A percentile compares a stretch with the other conserved stretches of the same genome.
Evolutionary conservation across 2,113 vertebrate species (phyloP).

Genomic region (Melanerpes formicivorus): DNA sequence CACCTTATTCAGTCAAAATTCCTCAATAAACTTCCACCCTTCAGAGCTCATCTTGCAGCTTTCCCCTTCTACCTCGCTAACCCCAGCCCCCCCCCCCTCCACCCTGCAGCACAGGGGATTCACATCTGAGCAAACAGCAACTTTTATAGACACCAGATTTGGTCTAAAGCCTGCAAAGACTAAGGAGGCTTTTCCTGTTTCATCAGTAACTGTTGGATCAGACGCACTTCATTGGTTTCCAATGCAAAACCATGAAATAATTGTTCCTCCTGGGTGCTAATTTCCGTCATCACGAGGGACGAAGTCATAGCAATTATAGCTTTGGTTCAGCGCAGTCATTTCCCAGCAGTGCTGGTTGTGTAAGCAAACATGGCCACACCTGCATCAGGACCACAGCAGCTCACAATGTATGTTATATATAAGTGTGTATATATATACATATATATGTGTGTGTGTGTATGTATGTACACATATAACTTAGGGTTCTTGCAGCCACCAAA

Average conservation of each 20-base stretch:
- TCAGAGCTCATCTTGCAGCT: not conserved
- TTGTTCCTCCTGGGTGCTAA: not conserved
- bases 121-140: not conserved
- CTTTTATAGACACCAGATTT: not conserved
- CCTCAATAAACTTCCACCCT: not conserved
- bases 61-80: not conserved
- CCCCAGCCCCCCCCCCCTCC: not conserved
- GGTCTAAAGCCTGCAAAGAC: not conserved
- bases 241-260: not conserved
- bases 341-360: not conserved
- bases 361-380: not conserved
- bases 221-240: not conserved
- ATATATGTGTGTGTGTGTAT: too few species aligned
- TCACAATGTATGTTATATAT: not conserved
- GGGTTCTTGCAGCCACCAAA: not conserved
- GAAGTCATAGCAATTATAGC: not conserved
- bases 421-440: not conserved
- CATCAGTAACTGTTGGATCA: not conserved
- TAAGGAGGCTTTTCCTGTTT: not conserved
- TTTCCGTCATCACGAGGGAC: not conserved
- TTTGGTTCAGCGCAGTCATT: not conserved
- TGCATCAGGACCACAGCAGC: not conserved
- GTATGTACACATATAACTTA: not conserved
- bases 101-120: not conserved
- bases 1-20: slow-evolving; percentile 2